Evolutionary conservation across 2,113 vertebrate genomes (phyloP).

Genomic region (Lophura nycthemera): DNA sequence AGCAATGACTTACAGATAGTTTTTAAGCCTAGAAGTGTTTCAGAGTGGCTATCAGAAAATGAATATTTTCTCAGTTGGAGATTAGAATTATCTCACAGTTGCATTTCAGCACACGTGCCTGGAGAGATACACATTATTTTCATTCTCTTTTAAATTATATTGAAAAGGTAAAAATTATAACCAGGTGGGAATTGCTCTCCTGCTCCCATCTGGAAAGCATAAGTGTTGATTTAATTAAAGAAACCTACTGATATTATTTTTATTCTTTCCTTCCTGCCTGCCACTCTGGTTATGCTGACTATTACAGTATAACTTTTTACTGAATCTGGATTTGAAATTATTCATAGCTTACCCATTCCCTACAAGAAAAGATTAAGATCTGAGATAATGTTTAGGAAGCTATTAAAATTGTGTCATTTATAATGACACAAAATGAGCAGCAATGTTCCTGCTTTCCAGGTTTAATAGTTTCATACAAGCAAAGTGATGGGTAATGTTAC

Average conservation of each 20-base stretch:
- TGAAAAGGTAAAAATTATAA: constrained; percentile 15
- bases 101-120: background rate
- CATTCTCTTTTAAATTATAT: background rate
- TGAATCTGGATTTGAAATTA: background rate
- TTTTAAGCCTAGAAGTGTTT: background rate
- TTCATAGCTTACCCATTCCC: background rate
- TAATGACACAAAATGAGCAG: background rate
- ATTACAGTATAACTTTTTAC: background rate
- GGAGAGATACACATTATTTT: background rate
- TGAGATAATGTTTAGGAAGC: background rate
- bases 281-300: background rate
- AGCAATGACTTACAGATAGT: background rate
- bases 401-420: background rate
- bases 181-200: background rate
- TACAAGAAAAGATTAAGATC: background rate
- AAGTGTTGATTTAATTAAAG: constrained; percentile 14
- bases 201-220: constrained; percentile 38
- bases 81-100: background rate
- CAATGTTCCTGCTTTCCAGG: background rate
- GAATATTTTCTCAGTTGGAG: background rate
- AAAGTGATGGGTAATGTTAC: background rate
- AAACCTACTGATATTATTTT: constrained; percentile 11
- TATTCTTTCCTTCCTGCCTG: constrained; percentile 16
- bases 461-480: background rate
- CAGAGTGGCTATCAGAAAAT: background rate